Percentiles rank a stretch among this genome's conserved stretches.
Evolutionary conservation across 1,140 invertebrate species (phyloP).

Genomic region (Drosophila simulans): DNA sequence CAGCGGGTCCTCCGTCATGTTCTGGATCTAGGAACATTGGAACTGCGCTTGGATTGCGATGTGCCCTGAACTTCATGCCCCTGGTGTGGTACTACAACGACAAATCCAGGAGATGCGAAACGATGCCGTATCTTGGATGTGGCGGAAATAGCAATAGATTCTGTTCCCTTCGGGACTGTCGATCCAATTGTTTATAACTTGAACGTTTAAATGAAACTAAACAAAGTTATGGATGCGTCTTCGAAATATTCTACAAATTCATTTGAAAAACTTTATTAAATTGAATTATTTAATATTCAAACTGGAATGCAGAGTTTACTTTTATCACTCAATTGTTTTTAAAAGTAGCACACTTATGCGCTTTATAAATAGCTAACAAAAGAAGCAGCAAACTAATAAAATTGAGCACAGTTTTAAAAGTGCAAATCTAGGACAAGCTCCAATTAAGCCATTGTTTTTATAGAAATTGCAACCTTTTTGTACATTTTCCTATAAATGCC

Average conservation of each 20-base stretch:
- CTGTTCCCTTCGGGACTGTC: not conserved
- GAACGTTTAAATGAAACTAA: not conserved
- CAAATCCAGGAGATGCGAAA: not conserved
- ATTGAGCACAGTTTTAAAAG: too few species aligned
- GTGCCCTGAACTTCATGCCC: not conserved
- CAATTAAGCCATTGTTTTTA: not conserved
- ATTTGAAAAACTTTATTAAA: not conserved
- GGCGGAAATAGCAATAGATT: not conserved
- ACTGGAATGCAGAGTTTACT: too few species aligned
- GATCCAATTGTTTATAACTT: not conserved
- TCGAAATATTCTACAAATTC: too few species aligned
- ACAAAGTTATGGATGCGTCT: too few species aligned
- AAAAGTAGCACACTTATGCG: too few species aligned
- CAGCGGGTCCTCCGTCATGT: not conserved
- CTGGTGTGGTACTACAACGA: not conserved
- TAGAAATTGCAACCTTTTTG: not conserved
- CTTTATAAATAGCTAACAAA: too few species aligned
- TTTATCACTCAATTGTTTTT: too few species aligned
- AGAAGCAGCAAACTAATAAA: too few species aligned
- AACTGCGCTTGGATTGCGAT: not conserved
- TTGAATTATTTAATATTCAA: too few species aligned
- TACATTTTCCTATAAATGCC: constrained; percentile 17
- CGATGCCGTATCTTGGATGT: not conserved
- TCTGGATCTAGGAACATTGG: not conserved
- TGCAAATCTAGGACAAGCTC: not conserved